Conservation (phyloP, 2,888 invertebrate genomes). For the Apodemia mormo region DNA sequence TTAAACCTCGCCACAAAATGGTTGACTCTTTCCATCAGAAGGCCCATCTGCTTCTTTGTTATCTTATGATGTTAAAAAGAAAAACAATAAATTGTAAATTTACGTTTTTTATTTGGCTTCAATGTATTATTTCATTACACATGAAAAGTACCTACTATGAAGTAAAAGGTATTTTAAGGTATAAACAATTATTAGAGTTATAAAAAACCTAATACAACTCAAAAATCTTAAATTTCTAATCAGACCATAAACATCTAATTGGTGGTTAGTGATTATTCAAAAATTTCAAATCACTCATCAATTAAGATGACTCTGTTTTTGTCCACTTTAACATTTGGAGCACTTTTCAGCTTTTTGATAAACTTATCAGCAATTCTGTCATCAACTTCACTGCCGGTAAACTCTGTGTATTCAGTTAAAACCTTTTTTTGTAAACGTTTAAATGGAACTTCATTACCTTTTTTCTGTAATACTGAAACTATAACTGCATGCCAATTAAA, state of each 20-base stretch:
- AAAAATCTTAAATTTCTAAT: slow-evolving; percentile 13
- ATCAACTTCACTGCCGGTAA: slow-evolving; percentile 73
- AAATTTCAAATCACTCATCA: slow-evolving; percentile 35
- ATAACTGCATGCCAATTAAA: slow-evolving; percentile 79
- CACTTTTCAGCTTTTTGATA: slow-evolving; percentile 86
- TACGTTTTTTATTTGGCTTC: slow-evolving; percentile 7
- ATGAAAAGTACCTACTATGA: slow-evolving; percentile 6
- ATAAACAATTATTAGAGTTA: slow-evolving; percentile 3
- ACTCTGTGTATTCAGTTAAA: slow-evolving; percentile 82
- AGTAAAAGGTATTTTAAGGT: not conserved
- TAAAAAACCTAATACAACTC: slow-evolving; percentile 1
- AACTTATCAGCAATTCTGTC: slow-evolving; percentile 87
- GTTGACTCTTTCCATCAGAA: no score
- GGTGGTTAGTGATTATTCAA: not conserved
- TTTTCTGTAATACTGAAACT: slow-evolving; percentile 71
- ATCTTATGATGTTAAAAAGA: no score
- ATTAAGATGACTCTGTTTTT: slow-evolving; percentile 81
- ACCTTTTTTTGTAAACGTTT: slow-evolving; percentile 90
- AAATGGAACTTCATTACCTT: slow-evolving; percentile 84
- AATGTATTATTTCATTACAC: slow-evolving; percentile 13
- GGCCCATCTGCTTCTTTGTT: no score
- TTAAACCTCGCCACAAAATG: no score
- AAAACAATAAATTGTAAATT: not conserved
- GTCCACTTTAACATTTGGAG: slow-evolving; percentile 82
- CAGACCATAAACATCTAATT: slow-evolving; percentile 13